These are phyloP conservation scores for Cichladusa arquata DNA, from an alignment of 2,113 vertebrate species.

Conservation along the genomic window DNA sequence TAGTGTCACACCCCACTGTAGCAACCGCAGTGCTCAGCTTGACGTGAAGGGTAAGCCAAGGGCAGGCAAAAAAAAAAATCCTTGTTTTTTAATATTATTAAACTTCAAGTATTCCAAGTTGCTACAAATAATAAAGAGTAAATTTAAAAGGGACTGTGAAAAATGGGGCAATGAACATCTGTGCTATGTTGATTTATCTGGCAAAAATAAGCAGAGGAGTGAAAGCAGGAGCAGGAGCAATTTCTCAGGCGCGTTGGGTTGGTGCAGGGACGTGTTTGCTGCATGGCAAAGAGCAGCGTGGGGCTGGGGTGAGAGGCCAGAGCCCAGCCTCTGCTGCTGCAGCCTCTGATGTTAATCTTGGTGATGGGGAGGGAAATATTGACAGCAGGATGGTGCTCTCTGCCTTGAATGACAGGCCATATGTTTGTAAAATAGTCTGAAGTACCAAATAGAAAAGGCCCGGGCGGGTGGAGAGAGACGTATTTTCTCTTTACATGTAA, in stretches of 20 bases:
- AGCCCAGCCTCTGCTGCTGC: neutral
- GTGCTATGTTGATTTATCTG: slow-evolving; percentile 11
- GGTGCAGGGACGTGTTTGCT: neutral
- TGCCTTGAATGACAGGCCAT: slow-evolving; percentile 52
- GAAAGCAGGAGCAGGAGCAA: neutral
- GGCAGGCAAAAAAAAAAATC: neutral
- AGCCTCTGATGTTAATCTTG: slow-evolving; percentile 31
- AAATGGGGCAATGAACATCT: slow-evolving; percentile 42
- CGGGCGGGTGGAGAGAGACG: neutral
- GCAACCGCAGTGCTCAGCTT: neutral
- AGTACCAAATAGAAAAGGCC: slow-evolving; percentile 24
- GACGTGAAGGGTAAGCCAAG: slow-evolving; percentile 39
- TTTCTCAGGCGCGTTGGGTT: neutral
- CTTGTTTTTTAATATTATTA: neutral
- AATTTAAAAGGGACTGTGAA: slow-evolving; percentile 38
- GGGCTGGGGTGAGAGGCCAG: slow-evolving; percentile 11
- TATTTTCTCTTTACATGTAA: slow-evolving; percentile 46
- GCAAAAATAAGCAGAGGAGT: slow-evolving; percentile 14
- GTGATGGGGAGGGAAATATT: slow-evolving; percentile 58
- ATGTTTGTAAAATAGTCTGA: slow-evolving; percentile 46
- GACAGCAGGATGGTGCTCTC: slow-evolving; percentile 51
- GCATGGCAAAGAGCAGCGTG: neutral
- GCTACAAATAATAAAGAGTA: slow-evolving; percentile 47
- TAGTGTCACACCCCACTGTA: neutral
- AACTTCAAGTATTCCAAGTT: neutral